Base-by-base conservation (phyloP, 2,797 vertebrate species). In the Telmatherina bonti region DNA sequence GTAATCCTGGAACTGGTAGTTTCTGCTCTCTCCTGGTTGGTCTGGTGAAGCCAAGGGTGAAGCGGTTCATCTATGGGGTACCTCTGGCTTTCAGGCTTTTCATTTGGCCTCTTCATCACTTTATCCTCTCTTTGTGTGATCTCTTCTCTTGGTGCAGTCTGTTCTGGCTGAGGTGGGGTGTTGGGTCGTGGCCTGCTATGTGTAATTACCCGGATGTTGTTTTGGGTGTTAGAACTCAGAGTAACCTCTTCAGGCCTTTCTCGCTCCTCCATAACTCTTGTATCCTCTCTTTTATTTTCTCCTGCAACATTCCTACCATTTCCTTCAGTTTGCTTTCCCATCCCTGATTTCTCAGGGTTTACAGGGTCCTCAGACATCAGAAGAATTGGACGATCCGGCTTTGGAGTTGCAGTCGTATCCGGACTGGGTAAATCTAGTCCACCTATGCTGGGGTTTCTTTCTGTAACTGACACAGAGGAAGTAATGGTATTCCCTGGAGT, bases 41-140 rank as follows among this genome's bases (percentile, higher is more conserved):
- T 67, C 22, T 79, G 84, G 53, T 92, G 91, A 59, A 93, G 84
- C 94, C 93, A 93, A 10, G 94, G 94, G 70, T 94, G 93, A 66
- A 91, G 29, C 16, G 91, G 91, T 18, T 93, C 87, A 67, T 79
- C 79, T 31, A 87, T 0, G 12, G 87, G 86, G 27, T 79, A 81
- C 61, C 10, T 58, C 47, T 72, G 53, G 20, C 15, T 74, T 29
- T 86, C 79, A 52, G 83, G 74, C 62, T 81, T 79, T 24, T 10
- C 66, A 64, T 38, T 72, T 54, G 84, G 51, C 22, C 76, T 86
- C 45, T 74, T 54, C 27, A 35, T 7, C 0, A 70, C 38, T 63
- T 74, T 59, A 31, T 72, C 41, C 22, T 70, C 16, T 59, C 36
- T 54, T 13, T 62, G 55, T 65, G 58, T 67, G n/a, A 59, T 51